Evolutionary conservation across 2,888 invertebrate genomes (phyloP).

Genomic region (Drosophila subquinaria): DNA sequence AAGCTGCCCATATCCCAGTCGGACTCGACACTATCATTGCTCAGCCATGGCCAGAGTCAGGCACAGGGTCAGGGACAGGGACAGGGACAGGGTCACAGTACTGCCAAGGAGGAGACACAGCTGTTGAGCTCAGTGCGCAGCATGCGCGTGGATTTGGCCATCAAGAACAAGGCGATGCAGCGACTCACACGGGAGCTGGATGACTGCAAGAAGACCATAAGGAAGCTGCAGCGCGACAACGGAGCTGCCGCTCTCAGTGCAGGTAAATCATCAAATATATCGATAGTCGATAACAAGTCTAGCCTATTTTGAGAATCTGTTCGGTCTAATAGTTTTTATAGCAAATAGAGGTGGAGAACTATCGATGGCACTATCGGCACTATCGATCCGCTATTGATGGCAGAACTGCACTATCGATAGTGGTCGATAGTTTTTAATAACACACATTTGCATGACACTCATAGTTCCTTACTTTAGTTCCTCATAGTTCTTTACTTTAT

Average conservation of each 20-base stretch:
- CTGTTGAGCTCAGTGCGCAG: conserved; percentile 92
- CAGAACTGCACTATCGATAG: too few relatives aligned
- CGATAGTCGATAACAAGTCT: not conserved
- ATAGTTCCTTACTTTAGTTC: too few relatives aligned
- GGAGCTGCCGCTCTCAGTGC: conserved; percentile 17
- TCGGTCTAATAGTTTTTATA: too few relatives aligned
- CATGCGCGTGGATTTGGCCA: conserved; percentile 90
- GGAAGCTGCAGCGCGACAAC: conserved; percentile 90
- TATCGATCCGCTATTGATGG: too few relatives aligned
- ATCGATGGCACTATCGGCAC: too few relatives aligned
- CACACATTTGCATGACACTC: too few relatives aligned
- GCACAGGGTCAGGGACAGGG: conserved; percentile 66
- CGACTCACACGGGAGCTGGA: conserved; percentile 92
- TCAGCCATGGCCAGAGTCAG: conserved; percentile 78
- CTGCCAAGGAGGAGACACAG: conserved; percentile 90
- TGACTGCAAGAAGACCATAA: conserved; percentile 91
- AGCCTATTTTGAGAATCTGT: too few relatives aligned
- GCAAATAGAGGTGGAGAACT: too few relatives aligned
- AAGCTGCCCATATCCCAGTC: conserved; percentile 87
- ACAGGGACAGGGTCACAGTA: conserved; percentile 51
- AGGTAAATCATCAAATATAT: conserved; percentile 32
- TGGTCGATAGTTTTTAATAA: too few relatives aligned
- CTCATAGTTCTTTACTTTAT: too few relatives aligned
- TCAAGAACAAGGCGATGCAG: conserved; percentile 90
- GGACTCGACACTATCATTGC: conserved; percentile 85